Evolutionary conservation across 2,888 invertebrate species (phyloP), one percentile per base, ranked within the genome.

Genomic region (Monochamus alternatus): DNA sequence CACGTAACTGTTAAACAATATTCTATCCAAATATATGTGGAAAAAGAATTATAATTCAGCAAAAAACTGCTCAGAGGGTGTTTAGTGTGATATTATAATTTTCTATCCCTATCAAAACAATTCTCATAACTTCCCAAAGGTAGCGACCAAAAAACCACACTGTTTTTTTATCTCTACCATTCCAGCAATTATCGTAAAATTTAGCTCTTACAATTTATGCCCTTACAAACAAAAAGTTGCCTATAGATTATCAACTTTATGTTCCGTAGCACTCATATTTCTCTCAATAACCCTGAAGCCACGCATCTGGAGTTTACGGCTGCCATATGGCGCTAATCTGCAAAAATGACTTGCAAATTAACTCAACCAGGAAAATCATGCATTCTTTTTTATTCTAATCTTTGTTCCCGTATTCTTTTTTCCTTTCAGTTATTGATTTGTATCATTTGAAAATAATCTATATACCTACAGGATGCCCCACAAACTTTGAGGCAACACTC

Each of bases 211-310:
- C 38, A 55, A 55, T 14, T 0, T 55, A 14, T 47, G 47, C 3
- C 5, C 47, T 44, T 44, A 47, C 10, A 9, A 30, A 30, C 64
- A 30, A 38, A 38, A 38, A 38, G 38, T 38, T 38, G 5, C 7
- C 44, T 30, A 64, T 64, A 64, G 5, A 30, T 64, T 12, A 38
- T 30, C n/a, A 64, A 64, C 30, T 64, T 64, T 64, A 64, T 64
- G 47, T 64, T 5, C 64, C 64, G 47, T 64, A 38, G 8, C 44
- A 12, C 5, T 44, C 30, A 10, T 64, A 64, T 30, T 64, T 64
- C 47, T 47, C 31, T 10, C 8, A 7, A 47, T 32, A 64, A 30
- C 47, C 32, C 64, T 43, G 5, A 12, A 63, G 14, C 38, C 43
- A 43, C 43, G 62, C 62, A 22, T 64, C 64, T 47, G 64, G 64